Conservation (phyloP, 2,888 invertebrate genomes). For the Chydorus sphaericus region DNA sequence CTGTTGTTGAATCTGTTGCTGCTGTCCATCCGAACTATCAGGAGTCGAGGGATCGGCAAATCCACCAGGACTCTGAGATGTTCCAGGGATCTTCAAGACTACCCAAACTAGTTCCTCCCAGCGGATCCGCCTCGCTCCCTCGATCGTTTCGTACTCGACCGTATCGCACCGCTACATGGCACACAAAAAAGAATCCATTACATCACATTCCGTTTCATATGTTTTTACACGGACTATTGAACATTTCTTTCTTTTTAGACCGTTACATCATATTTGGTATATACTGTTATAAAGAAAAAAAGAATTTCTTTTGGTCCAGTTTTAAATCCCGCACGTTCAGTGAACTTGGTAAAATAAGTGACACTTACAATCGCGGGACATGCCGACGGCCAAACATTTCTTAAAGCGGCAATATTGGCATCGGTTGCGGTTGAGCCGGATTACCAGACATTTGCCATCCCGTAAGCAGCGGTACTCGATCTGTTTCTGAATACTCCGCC, state of each 20-base stretch:
- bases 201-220: not conserved
- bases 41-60: slow-evolving; percentile 22
- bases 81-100: too few species aligned
- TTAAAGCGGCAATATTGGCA: slow-evolving; percentile 94
- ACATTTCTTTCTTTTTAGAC: not conserved
- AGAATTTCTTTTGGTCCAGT: too few species aligned
- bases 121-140: slow-evolving; percentile 51
- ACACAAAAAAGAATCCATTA: not conserved
- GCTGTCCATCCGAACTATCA: slow-evolving; percentile 27
- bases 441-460: slow-evolving; percentile 86
- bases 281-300: slow-evolving; percentile 15
- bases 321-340: too few species aligned
- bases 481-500: slow-evolving; percentile 89
- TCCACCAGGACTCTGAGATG: slow-evolving; percentile 16
- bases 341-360: too few species aligned
- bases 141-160: slow-evolving; percentile 84
- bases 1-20: too few species aligned
- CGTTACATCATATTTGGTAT: not conserved
- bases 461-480: slow-evolving; percentile 88
- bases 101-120: slow-evolving; percentile 17
- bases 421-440: slow-evolving; percentile 81
- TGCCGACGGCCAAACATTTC: slow-evolving; percentile 89
- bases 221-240: too few species aligned
- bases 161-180: slow-evolving; percentile 72
- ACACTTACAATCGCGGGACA: slow-evolving; percentile 87